A percentile compares a stretch with the other conserved stretches of the same genome.
Conservation (phyloP, 23 tunicate genomes). For the Phallusia fumigata region DNA sequence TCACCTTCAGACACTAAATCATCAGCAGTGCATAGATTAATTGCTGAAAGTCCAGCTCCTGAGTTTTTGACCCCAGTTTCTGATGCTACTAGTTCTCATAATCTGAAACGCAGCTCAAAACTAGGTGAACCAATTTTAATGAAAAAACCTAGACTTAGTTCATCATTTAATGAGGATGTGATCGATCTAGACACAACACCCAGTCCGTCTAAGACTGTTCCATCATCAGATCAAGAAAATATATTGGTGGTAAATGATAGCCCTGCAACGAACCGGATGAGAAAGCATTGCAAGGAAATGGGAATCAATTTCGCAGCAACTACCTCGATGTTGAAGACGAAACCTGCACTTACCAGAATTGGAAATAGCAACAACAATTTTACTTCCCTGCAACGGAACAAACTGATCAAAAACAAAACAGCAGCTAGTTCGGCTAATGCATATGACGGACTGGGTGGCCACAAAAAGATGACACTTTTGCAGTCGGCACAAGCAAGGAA, state of each 20-base stretch:
- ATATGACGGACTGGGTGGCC: conserved; percentile 54
- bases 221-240: background rate
- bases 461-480: background rate
- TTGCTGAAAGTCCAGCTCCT: conserved; percentile 92
- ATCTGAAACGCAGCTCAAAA: background rate
- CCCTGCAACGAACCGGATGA: conserved; percentile 23
- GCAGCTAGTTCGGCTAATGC: background rate
- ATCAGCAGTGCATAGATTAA: conserved; percentile 72
- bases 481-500: background rate
- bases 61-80: conserved; percentile 57
- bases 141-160: conserved; percentile 51
- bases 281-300: conserved; percentile 15
- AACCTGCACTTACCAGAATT: background rate
- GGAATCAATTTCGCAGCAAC: conserved; percentile 25
- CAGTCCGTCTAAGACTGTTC: background rate
- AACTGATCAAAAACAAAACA: conserved; percentile 4
- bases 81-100: background rate
- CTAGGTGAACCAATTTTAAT: conserved; percentile 19
- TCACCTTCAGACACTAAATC: conserved; percentile 80
- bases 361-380: conserved; percentile 4
- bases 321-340: conserved; percentile 6
- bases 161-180: conserved; percentile 31
- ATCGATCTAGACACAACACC: background rate
- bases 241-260: conserved; percentile 4
- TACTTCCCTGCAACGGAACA: conserved; percentile 15